These are phyloP conservation scores for Athalia circularis DNA, from an alignment of 2,888 invertebrate species.

Conservation along the genomic window DNA sequence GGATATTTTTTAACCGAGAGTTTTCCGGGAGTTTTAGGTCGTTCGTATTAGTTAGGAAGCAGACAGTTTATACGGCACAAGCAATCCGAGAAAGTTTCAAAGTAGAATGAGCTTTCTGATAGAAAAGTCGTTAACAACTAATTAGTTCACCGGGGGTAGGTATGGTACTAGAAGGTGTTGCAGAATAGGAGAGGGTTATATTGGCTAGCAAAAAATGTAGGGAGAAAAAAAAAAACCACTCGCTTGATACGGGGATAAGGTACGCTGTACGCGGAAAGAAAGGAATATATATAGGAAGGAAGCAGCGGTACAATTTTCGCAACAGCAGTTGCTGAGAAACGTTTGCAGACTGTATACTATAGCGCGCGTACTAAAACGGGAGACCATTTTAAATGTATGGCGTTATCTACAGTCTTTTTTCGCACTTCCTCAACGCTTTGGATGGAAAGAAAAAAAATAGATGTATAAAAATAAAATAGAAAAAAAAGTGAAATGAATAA, in stretches of 20 bases:
- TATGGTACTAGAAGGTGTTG: not conserved
- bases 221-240: constrained; percentile 5
- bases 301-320: too few species aligned
- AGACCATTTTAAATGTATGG: constrained; percentile 40
- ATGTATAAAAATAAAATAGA: too few species aligned
- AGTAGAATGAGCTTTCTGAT: constrained; percentile 47
- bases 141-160: constrained; percentile 21
- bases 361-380: not conserved
- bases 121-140: constrained; percentile 48
- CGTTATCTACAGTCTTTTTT: constrained; percentile 35
- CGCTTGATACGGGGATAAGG: not conserved
- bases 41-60: constrained; percentile 40
- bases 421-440: constrained; percentile 2
- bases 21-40: constrained; percentile 5
- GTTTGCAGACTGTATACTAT: too few species aligned
- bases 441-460: not conserved
- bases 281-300: too few species aligned
- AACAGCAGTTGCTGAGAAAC: too few species aligned
- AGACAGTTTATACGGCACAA: constrained; percentile 32
- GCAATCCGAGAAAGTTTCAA: constrained; percentile 40
- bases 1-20: not conserved
- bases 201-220: not conserved
- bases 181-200: constrained; percentile 5
- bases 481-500: too few species aligned
- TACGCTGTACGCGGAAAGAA: not conserved